Percentiles rank a stretch among this genome's conserved stretches.
phyloP scores from a whole-genome alignment of 2,797 vertebrate genomes.

The Meda fulgida region DNA sequence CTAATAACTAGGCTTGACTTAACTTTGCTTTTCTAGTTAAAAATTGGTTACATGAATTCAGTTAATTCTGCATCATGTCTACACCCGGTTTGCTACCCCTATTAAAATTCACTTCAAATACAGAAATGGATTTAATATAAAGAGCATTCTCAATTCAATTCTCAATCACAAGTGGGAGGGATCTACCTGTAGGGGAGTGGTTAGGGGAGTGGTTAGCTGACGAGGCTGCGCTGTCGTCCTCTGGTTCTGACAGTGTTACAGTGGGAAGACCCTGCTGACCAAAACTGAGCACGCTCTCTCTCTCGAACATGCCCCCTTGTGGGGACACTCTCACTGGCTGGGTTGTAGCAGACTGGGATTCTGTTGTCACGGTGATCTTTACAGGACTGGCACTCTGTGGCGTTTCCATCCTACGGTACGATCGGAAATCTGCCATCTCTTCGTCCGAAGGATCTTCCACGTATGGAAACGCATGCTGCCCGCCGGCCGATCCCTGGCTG shows the following conservation, averaged over 20 bases:
- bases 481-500: slow-evolving; percentile 78
- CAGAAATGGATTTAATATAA: neutral
- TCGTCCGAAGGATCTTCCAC: slow-evolving; percentile 84
- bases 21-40: neutral
- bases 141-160: neutral
- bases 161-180: neutral
- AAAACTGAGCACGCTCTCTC: slow-evolving; percentile 84
- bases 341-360: slow-evolving; percentile 67
- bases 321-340: slow-evolving; percentile 61
- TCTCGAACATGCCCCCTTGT: slow-evolving; percentile 72
- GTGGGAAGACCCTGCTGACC: slow-evolving; percentile 90
- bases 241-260: slow-evolving; percentile 93
- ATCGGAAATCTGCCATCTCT: slow-evolving; percentile 78
- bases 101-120: neutral
- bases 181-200: slow-evolving; percentile 87
- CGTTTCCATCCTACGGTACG: slow-evolving; percentile 76
- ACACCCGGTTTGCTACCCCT: neutral
- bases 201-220: slow-evolving; percentile 89
- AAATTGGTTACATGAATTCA: neutral
- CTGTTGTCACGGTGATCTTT: slow-evolving; percentile 88
- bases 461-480: slow-evolving; percentile 81
- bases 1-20: neutral
- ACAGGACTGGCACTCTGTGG: slow-evolving; percentile 81
- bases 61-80: neutral
- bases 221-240: slow-evolving; percentile 94